These are phyloP conservation scores for Asteroscopus sphinx DNA, from an alignment of 2,888 invertebrate species.

Conservation along the genomic window DNA sequence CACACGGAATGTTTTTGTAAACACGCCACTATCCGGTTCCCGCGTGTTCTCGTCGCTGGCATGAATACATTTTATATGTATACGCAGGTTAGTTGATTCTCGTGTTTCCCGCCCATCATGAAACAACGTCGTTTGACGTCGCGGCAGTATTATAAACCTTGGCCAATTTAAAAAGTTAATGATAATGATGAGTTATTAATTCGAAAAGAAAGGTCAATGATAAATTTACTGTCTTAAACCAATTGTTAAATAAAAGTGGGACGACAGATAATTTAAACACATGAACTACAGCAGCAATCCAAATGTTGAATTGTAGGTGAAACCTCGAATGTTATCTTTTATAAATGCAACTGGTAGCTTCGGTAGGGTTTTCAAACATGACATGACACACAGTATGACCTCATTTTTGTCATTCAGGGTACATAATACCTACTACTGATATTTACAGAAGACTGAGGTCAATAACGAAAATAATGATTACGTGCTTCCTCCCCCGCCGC, in stretches of 20 bases:
- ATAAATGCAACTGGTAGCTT: neutral
- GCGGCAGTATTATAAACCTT: conserved; percentile 20
- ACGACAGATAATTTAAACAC: conserved; percentile 17
- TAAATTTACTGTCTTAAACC: conserved; percentile 31
- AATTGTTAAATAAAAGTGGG: conserved; percentile 37
- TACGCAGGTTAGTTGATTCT: conserved; percentile 30
- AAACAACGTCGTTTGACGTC: conserved; percentile 12
- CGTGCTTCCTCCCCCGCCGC: conserved; percentile 30
- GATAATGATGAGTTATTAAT: conserved; percentile 23
- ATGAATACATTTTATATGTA: conserved; percentile 34
- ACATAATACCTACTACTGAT: conserved; percentile 52
- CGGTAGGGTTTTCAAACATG: conserved; percentile 59
- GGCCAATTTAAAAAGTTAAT: conserved; percentile 31
- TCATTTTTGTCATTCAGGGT: conserved; percentile 36
- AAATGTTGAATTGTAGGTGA: conserved; percentile 2
- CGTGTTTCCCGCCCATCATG: conserved; percentile 24
- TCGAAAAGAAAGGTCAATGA: conserved; percentile 20
- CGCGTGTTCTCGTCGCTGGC: conserved; percentile 40
- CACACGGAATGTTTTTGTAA: conserved; percentile 76
- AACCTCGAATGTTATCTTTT: conserved; percentile 11
- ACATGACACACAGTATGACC: conserved; percentile 59
- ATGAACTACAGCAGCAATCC: conserved; percentile 3
- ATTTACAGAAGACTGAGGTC: conserved; percentile 57
- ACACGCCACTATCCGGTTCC: conserved; percentile 67
- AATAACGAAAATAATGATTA: conserved; percentile 62